phyloP scores from a whole-genome alignment of 2,113 vertebrate species.

The Hydrolagus affinis region DNA sequence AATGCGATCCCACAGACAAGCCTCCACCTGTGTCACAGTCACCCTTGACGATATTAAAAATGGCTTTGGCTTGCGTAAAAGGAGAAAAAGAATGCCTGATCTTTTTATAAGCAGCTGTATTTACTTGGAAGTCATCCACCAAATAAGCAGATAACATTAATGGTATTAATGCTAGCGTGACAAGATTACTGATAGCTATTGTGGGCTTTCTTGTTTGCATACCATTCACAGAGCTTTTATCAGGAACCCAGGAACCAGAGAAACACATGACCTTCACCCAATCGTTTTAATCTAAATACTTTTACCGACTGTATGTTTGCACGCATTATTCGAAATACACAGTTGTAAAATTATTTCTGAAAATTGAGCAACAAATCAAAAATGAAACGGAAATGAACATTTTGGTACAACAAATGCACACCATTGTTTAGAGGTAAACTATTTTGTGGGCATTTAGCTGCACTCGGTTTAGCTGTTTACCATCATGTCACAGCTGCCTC shows the following conservation, averaged over 20 bases:
- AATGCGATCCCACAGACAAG: constrained; percentile 23
- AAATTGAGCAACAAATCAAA: neutral
- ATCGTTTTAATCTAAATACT: constrained; percentile 12
- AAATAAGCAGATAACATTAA: constrained; percentile 30
- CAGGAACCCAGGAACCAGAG: neutral
- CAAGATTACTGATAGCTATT: constrained; percentile 21
- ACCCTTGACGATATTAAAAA: constrained; percentile 14
- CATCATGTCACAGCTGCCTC: no score
- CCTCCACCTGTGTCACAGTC: constrained; percentile 23
- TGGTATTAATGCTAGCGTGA: constrained; percentile 27
- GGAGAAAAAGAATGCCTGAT: constrained; percentile 22
- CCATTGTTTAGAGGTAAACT: no score
- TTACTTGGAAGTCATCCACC: constrained; percentile 29
- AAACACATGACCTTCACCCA: constrained; percentile 17
- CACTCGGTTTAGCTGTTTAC: no score
- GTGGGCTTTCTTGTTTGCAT: neutral
- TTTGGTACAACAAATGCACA: no score
- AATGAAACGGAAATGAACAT: neutral
- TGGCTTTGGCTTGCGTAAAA: constrained; percentile 26
- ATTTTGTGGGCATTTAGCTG: no score
- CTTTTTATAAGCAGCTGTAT: constrained; percentile 23
- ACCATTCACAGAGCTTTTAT: neutral
- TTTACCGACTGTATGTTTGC: neutral
- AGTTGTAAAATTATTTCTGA: neutral
- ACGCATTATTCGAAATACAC: neutral